Base-by-base conservation (phyloP, 2,113 vertebrate genomes). In the Melanerpes formicivorus region DNA sequence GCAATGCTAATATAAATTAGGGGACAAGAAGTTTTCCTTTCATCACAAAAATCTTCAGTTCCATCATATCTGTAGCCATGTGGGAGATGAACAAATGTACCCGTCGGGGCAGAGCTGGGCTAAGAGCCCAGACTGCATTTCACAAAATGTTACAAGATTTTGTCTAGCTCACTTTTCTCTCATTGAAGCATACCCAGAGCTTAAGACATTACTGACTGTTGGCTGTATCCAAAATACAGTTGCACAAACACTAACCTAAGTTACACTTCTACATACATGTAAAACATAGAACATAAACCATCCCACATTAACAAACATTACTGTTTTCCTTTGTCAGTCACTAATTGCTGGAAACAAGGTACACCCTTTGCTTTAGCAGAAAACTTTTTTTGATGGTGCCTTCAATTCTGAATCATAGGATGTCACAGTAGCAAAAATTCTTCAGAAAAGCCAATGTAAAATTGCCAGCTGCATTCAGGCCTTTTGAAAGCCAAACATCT, bases 1-100 rank as follows among this genome's bases (percentile, higher is more conserved):
- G 81, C 60, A 78, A 86, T 9, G 60, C 67, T 90, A 78, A 80
- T 81, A 93, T 90, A 93, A 94, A 93, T 90, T 90, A 90, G 54
- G 30, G 69, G 92, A 84, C 88, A 93, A 93, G 79, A 87, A 80
- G 37, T 80, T 90, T 90, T 66, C 55, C 50, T 95, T 92, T 96
- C 82, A 95, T 93, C 91, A 91, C 73, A 92, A 85, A 67, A 87
- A 80, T 82, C 89, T 85, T 93, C 87, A 87, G 26, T 93, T 87
- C 86, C 70, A 87, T 96, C 48, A 87, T 67, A 92, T 95, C 42
- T 80, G 60, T 72, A 96, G 76, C 52, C 82, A 83, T 72, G 54
- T 90, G 87, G 83, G 91, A 92, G 69, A 94, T 14, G 90, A 95
- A 85, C 83, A 92, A 85, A 87, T 63, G 72, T 54, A 86, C 44